A percentile compares a stretch with the other conserved stretches of the same genome.
These are phyloP conservation scores for Aplochiton taeniatus DNA, from an alignment of 2,797 vertebrate species.

Conservation along the genomic window DNA sequence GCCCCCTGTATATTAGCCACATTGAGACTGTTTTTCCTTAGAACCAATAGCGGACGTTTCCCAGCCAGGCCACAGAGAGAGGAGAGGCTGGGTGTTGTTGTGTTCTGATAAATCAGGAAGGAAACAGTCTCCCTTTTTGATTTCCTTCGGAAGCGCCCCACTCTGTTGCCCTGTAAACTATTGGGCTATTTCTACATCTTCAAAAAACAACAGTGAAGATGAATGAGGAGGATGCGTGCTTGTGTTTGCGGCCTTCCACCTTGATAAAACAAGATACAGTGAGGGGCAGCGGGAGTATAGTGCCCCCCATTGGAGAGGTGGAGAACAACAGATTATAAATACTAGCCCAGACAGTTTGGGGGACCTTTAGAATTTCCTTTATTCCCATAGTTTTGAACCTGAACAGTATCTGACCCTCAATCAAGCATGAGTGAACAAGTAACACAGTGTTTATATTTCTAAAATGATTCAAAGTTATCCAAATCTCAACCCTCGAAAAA, in stretches of 20 bases:
- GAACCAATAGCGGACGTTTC: constrained; percentile 33
- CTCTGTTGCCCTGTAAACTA: constrained; percentile 75
- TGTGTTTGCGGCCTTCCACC: constrained; percentile 23
- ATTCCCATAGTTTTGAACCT: no score
- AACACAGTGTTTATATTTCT: no score
- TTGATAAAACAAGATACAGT: neutral
- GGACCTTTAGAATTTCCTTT: no score
- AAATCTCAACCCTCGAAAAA: no score
- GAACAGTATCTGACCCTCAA: no score
- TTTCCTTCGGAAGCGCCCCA: constrained; percentile 82
- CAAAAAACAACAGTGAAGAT: constrained; percentile 41
- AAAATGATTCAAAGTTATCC: no score
- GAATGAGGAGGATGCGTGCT: constrained; percentile 25
- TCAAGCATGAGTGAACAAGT: no score
- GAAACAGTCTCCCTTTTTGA: constrained; percentile 91
- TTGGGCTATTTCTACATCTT: constrained; percentile 77
- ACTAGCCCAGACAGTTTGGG: no score
- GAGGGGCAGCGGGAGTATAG: constrained; percentile 30
- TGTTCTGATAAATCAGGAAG: constrained; percentile 86
- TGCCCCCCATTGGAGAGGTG: constrained; percentile 35
- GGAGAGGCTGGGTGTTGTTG: constrained; percentile 46
- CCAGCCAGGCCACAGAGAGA: constrained; percentile 36
- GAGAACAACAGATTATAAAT: neutral
- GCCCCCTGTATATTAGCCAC: constrained; percentile 6
- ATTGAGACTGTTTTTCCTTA: constrained; percentile 12